phyloP scores from a whole-genome alignment of 2,113 vertebrate genomes.

The Clarias batrachus region DNA sequence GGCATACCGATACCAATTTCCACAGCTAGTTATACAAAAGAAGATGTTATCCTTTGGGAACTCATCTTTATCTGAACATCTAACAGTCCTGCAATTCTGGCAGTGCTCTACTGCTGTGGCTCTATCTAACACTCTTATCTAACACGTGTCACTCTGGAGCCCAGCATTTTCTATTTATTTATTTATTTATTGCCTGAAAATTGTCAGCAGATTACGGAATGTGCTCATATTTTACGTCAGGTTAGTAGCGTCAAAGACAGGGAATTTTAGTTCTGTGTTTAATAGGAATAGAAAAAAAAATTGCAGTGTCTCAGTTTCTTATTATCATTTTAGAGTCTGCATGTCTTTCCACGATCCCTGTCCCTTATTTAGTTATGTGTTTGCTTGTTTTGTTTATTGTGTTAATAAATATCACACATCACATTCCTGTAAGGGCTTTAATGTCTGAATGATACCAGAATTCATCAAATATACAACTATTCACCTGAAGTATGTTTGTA shows the following conservation, averaged over 20 bases:
- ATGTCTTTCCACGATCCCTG: neutral
- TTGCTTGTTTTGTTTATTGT: neutral
- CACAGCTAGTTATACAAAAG: neutral
- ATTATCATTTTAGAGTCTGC: neutral
- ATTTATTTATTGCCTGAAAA: neutral
- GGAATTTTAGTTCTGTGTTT: neutral
- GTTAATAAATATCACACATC: neutral
- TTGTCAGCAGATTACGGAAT: conserved; percentile 24
- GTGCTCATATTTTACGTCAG: conserved; percentile 4
- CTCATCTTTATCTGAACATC: conserved; percentile 17
- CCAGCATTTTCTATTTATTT: too few relatives aligned
- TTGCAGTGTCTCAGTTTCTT: neutral
- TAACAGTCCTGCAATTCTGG: conserved; percentile 6
- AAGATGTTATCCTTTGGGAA: conserved; percentile 4
- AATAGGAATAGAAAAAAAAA: neutral
- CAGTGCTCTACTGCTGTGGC: neutral
- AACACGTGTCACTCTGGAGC: neutral
- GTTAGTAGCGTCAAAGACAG: neutral
- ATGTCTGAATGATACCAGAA: neutral
- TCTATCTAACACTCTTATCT: conserved; percentile 22
- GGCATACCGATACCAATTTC: neutral
- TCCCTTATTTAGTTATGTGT: too few relatives aligned
- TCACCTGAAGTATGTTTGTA: neutral
- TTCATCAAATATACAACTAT: conserved; percentile 5
- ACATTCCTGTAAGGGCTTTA: neutral